Evolutionary conservation across 1,140 invertebrate species (phyloP), one percentile per base, ranked within the genome.

Genomic region (Trinorchestia longiramus): DNA sequence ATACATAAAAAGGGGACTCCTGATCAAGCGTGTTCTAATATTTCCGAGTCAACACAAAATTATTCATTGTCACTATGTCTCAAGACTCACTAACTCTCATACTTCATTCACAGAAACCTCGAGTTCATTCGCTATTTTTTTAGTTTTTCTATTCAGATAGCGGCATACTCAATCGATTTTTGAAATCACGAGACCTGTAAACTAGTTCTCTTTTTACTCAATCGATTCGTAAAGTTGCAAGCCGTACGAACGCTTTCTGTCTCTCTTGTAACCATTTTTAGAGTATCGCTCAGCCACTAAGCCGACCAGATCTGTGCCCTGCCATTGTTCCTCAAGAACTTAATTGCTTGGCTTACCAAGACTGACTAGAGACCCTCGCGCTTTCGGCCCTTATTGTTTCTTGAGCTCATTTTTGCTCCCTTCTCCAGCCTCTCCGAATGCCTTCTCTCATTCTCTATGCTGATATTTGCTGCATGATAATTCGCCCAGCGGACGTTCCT

Each of bases 251-350:
- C 88, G n/a, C 43, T 90, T 90, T 90, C 43, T 4, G 8, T 15
- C 41, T 17, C 41, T 8, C 41, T 90, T 8, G 40, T 36, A 23
- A 11, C 43, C 92, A 47, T 94, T 94, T 94, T 94, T 94, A 44
- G 92, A 42, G 92, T 43, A 94, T 94, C 92, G 92, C 92, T 94
- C 92, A 94, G 92, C 92, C 92, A 45, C 92, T 94, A 94, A 94
- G 92, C 92, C 92, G 92, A 28, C 92, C 40, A 94, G 92, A 94
- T 94, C 92, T 94, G 92, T 94, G 92, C 92, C 44, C 92, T 94
- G 92, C 92, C 92, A 94, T 94, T 94, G 92, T 94, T 94, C 92
- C 92, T 94, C 92, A 94, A 94, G 92, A 94, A 94, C 92, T 94
- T 94, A 94, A 94, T 94, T 94, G 92, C 92, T 40, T 42, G 44